Evolutionary conservation across 2,888 invertebrate genomes (phyloP).

Genomic region (Dione vanillae): DNA sequence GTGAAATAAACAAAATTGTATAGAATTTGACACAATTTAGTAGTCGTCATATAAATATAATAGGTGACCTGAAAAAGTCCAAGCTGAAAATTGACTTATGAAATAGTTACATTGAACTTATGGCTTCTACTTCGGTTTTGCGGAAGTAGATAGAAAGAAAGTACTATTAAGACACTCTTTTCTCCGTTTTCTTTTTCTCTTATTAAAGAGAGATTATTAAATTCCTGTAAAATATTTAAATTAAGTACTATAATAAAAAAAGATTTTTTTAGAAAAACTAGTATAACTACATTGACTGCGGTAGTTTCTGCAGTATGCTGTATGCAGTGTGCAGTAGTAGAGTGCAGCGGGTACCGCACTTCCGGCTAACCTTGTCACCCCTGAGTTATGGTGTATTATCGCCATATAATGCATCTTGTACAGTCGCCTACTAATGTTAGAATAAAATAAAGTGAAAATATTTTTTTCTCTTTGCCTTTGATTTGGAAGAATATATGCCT

Average conservation of each 20-base stretch:
- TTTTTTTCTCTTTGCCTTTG: no score
- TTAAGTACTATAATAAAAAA: no score
- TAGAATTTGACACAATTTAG: constrained; percentile 20
- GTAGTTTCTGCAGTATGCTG: background rate
- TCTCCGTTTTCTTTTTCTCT: no score
- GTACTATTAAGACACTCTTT: no score
- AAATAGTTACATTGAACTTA: background rate
- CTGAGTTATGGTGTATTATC: constrained; percentile 13
- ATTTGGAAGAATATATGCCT: no score
- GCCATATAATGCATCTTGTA: constrained; percentile 10
- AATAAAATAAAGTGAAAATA: background rate
- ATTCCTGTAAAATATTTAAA: no score
- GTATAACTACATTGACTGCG: background rate
- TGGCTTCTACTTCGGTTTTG: background rate
- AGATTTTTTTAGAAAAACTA: background rate
- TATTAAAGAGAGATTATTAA: no score
- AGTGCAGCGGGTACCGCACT: constrained; percentile 23
- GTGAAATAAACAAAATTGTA: constrained; percentile 17
- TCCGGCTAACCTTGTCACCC: constrained; percentile 30
- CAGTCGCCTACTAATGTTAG: background rate
- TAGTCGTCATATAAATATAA: constrained; percentile 22
- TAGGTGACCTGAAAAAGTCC: background rate
- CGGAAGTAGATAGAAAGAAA: no score
- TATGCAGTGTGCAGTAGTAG: background rate
- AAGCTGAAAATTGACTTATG: background rate